Base-by-base conservation (phyloP, 1,140 invertebrate genomes). In the Brachionus rubens region DNA sequence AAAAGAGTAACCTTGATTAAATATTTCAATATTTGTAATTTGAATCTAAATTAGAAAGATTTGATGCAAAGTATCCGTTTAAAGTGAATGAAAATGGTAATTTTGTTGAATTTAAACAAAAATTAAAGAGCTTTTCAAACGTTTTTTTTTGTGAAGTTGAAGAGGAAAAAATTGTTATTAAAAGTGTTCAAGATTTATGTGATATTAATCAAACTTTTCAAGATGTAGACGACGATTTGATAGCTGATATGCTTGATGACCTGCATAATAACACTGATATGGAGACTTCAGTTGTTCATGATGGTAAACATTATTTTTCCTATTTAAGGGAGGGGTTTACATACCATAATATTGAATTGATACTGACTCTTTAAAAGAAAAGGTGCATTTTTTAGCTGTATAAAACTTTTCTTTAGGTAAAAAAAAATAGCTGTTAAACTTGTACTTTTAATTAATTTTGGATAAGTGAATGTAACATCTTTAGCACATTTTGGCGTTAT, bases 231-330 rank as follows among this genome's bases (percentile, higher is more conserved):
- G 59, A 65, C 43, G 59, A 65, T 24, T 43, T 65, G 24, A 65
- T 65, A 5, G 59, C 19, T 65, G 40, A 65, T 40, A 65, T 65
- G 40, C 40, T 65, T 7, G 59, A 65, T 12, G 59, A 65, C 43
- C 24, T 65, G 24, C 59, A 65, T 41, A 65, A 65, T 65, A 65
- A 65, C 7, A 65, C 36, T 24, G 59, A 65, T 43, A n/a, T 65
- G 21, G 59, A 65, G 24, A 65, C 12, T 28, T 65, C 40, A 2
- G 43, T 65, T 12, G 21, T 43, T 65, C 40, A n/a, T 19, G 19
- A 21, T 41, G 40, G 40, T 43, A 65, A 65, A 65, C 36, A 41
- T n/a, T 33, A 19, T 59, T 33, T 30, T 14, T 33, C 14, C n/a
- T 30, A 6, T 52, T 52, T 24, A 21, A 52, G n/a, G n/a, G n/a